Evolutionary conservation across 2,113 vertebrate genomes (phyloP).

Genomic region (Eretmochelys imbricata): DNA sequence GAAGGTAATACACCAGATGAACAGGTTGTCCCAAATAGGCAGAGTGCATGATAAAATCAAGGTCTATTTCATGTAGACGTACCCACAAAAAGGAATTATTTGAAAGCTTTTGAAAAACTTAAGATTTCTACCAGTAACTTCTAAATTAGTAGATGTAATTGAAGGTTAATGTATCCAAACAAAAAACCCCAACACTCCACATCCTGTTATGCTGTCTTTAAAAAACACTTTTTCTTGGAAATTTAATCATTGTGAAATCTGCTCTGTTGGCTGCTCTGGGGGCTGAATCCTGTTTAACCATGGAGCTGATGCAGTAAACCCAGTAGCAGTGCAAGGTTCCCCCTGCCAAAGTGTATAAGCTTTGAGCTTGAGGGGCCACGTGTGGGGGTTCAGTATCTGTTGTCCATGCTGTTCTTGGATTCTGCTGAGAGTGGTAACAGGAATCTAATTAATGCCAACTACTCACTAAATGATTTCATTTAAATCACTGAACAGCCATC

Average conservation of each 20-base stretch:
- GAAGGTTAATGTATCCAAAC: not conserved
- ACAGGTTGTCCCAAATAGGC: accelerated
- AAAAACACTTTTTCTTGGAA: not conserved
- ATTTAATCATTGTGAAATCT: not conserved
- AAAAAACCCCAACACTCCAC: not conserved
- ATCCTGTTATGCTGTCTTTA: not conserved
- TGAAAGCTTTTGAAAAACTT: not conserved
- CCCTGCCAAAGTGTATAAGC: not conserved
- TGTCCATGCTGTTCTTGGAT: not conserved
- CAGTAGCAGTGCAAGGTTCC: not conserved
- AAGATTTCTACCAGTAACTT: accelerated
- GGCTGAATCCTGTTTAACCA: not conserved
- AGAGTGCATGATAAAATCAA: accelerated
- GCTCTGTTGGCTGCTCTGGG: not conserved
- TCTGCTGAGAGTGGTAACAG: accelerated
- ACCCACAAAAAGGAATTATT: not conserved
- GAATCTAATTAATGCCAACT: not conserved
- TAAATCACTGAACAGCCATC: not conserved
- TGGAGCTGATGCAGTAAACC: not conserved
- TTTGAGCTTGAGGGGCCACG: not conserved
- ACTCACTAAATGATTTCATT: not conserved
- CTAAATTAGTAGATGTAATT: not conserved
- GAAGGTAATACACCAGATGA: accelerated
- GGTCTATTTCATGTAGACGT: not conserved
- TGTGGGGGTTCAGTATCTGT: not conserved